These are phyloP conservation scores for Pongo pygmaeus DNA, from an alignment of 2,113 vertebrate species.

Conservation along the genomic window DNA sequence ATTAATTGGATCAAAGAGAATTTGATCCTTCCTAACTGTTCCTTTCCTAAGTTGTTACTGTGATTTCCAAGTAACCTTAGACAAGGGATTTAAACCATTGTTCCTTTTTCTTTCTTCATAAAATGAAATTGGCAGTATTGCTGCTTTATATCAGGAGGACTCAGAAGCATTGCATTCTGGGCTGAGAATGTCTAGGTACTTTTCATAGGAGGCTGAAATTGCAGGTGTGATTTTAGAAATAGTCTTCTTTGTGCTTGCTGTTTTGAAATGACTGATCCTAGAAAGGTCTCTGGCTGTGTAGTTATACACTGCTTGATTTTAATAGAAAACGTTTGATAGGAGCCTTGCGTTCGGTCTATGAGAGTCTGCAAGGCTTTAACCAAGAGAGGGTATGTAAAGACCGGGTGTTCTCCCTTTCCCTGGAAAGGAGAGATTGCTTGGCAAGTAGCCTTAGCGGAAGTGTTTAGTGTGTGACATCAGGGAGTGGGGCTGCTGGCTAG, in stretches of 20 bases:
- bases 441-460: not conserved
- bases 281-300: not conserved
- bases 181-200: not conserved
- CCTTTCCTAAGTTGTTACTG: not conserved
- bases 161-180: not conserved
- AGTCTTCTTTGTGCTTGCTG: not conserved
- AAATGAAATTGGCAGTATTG: not conserved
- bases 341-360: not conserved
- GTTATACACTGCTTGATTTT: not conserved
- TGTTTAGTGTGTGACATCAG: not conserved
- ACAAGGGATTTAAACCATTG: not conserved
- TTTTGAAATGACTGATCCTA: not conserved
- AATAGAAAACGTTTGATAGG: not conserved
- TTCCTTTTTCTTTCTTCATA: not conserved
- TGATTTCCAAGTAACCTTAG: constrained; percentile 20
- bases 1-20: constrained; percentile 42
- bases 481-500: not conserved
- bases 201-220: not conserved
- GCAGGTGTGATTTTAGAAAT: not conserved
- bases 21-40: not conserved
- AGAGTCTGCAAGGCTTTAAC: not conserved
- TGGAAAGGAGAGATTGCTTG: not conserved
- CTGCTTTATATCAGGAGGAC: not conserved
- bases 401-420: not conserved
- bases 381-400: not conserved